Evolutionary conservation across 2,888 invertebrate species (phyloP), one percentile per base, ranked within the genome.

Genomic region (Catocala fraxini): DNA sequence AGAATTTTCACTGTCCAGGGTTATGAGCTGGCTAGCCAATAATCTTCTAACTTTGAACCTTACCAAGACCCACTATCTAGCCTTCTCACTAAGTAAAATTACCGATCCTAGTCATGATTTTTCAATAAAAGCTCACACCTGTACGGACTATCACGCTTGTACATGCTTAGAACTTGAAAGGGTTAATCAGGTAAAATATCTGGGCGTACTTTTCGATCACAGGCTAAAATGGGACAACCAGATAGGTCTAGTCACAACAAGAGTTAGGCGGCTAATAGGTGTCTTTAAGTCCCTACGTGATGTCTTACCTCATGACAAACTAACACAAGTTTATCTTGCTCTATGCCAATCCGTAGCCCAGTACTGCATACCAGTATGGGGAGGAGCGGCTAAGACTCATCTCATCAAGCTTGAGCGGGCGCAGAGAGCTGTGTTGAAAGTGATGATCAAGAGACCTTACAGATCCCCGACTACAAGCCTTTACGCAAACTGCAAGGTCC

Each of bases 261-360:
- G 47, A 59, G 56, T 48, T n/a, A 11, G 43, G 12, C 43, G 43
- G n/a, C 12, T 45, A 12, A 45, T 45, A 12, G 5, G n/a, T 45
- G 43, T 45, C 12, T 45, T 45, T 45, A 45, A 45, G n/a, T n/a
- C 43, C 43, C 12, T 45, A 12, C n/a, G 43, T n/a, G 43, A 60
- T 59, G 58, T 62, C 69, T 53, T 67, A 64, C 63, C 64, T 55
- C 45, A 58, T 52, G 63, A 52, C 51, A 63, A 67, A 53, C 48
- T 39, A 65, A 69, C 68, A 60, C 46, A 68, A 68, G 58, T 43
- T 49, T 55, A 33, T 53, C 52, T 53, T 56, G 43, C 45, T n/a
- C 12, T 45, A 12, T 45, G 43, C 12, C 43, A 45, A n/a, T 45
- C 43, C n/a, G 12, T 45, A n/a, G n/a, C n/a, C 12, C 43, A 45